Evolutionary conservation across 2,888 invertebrate species (phyloP), one percentile per base, ranked within the genome.

Genomic region (Dasypolia templi): DNA sequence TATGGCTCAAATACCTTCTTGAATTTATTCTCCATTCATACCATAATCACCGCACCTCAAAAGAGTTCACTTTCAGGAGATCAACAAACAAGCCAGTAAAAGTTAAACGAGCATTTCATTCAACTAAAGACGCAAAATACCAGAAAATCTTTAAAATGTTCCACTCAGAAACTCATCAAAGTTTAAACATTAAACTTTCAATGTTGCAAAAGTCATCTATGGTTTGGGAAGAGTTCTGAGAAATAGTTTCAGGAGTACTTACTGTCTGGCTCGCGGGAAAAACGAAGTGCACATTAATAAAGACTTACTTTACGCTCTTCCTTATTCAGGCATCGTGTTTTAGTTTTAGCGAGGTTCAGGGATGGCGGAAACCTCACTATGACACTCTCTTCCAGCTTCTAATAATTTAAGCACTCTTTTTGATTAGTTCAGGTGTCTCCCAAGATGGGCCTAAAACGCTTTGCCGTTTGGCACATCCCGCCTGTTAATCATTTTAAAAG

Each of bases 251-350:
- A 58, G 26, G 58, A 55, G 55, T 81, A 56, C 67, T 75, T 71
- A 66, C 58, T 56, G 56, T 51, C 78, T 11, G 68, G 44, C 44
- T 63, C 39, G 46, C 62, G 53, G 67, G 73, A 79, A 76, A 79
- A 83, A 66, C 65, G 64, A 73, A 83, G 79, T 74, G 75, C 67
- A 74, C 75, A 85, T 83, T 75, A 85, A 80, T 69, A 64, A 71
- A 77, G 70, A 83, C 70, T 75, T 86, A 72, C 39, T 78, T n/a
- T 39, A 55, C 35, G 61, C 42, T 69, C 51, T 78, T 70, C 68
- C 73, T 75, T 63, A 46, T 63, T 66, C n/a, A 12, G 46, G 32
- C 46, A 58, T 39, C 55, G 26, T 35, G 35, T 4, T 76, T 70
- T 32, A 69, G 61, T 83, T 72, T 56, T 44, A 29, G 17, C 9